Percentiles rank a stretch among this genome's conserved stretches.
These are phyloP conservation scores for Lepidurus arcticus DNA, from an alignment of 1,140 invertebrate species.

Conservation along the genomic window DNA sequence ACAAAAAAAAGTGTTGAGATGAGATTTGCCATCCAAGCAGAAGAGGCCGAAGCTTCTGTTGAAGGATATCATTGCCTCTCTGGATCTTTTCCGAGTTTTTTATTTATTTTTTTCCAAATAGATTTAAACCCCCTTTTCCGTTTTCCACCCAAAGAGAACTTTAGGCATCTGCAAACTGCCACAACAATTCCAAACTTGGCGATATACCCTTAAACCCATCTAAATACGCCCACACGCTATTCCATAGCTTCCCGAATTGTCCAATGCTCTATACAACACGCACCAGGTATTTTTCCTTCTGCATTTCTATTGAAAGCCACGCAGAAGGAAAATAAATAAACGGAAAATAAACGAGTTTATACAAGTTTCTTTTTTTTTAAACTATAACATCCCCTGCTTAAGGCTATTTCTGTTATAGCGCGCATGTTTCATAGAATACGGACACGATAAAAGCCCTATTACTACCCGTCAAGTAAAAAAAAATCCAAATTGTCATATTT, in stretches of 20 bases:
- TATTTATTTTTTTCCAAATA: neutral
- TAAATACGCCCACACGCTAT: neutral
- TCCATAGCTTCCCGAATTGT: neutral
- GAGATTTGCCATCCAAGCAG: slow-evolving; percentile 8
- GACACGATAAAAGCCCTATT: too few species aligned
- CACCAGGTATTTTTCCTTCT: neutral
- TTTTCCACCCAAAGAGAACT: neutral
- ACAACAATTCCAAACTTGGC: neutral
- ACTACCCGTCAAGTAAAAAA: too few species aligned
- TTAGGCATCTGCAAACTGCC: neutral
- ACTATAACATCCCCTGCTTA: too few species aligned
- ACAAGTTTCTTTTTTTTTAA: too few species aligned
- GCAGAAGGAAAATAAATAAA: too few species aligned
- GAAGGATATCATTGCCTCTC: slow-evolving; percentile 10
- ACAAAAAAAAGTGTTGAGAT: slow-evolving; percentile 2
- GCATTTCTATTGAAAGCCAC: neutral
- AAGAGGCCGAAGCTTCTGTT: neutral
- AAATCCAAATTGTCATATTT: too few species aligned
- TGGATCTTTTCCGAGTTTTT: neutral
- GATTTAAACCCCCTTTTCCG: neutral
- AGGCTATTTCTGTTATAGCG: too few species aligned
- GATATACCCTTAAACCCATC: neutral
- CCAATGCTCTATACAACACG: neutral
- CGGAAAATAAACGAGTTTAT: too few species aligned
- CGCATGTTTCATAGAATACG: too few species aligned